Evolutionary conservation across 2,888 invertebrate species (phyloP), one percentile per base, ranked within the genome.

Genomic region (Orchestes rusci): DNA sequence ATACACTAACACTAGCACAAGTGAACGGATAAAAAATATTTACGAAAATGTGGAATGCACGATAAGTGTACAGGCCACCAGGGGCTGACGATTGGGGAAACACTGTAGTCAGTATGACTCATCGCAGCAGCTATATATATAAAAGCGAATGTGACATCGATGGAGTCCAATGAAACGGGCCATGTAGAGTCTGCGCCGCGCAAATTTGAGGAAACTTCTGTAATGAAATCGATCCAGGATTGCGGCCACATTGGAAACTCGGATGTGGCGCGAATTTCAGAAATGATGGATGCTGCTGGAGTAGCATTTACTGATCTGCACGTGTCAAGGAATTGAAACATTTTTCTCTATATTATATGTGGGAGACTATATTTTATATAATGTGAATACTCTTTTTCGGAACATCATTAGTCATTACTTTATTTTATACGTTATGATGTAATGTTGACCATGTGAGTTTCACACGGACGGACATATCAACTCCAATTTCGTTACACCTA

Each of bases 81-180:
- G 29, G 29, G 43, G 39, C 40, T 46, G 38, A 37, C 32, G 46
- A 23, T 39, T 53, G 53, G 62, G 62, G 59, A 62, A 65, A 65
- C 59, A 66, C 66, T 67, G 65, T 63, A 58, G 56, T 56, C 52
- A 50, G 56, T 61, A 65, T 67, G 67, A 67, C 54, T 67, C 67
- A 67, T 64, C 61, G 61, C 60, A n/a, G n/a, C n/a, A n/a, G n/a
- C n/a, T n/a, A n/a, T 66, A 66, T 65, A 64, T 67, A 67, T 66
- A 66, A 65, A 62, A 63, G 39, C 39, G 39, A 49, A 43, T 49
- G 43, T 49, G 42, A 49, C 49, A 49, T 45, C 45, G 39, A 30
- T 20, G 32, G 19, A 27, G 35, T 34, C 47, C 48, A 46, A 47
- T 37, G 40, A 31, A 43, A 30, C 28, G n/a, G 27, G 16, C 16